These are phyloP conservation scores for Ommatoiulus sabulosus DNA, from an alignment of 2,888 invertebrate genomes.

Conservation along the genomic window DNA sequence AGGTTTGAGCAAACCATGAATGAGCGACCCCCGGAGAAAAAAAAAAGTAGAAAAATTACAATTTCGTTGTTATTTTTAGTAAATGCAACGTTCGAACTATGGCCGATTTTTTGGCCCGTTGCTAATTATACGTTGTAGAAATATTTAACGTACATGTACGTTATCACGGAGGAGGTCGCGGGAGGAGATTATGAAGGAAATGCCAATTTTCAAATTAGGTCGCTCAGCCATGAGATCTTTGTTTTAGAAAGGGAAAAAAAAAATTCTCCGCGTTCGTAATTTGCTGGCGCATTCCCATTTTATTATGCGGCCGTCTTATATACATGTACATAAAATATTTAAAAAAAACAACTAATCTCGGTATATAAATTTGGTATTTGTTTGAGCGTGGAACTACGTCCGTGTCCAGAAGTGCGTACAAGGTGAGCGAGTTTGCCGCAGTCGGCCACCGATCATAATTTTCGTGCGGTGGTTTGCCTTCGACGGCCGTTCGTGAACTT, in stretches of 20 bases:
- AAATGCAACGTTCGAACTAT: neutral
- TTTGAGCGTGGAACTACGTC: neutral
- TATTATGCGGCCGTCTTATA: neutral
- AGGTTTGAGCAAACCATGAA: too few relatives aligned
- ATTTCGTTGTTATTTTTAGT: neutral
- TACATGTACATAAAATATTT: neutral
- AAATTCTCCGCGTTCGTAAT: neutral
- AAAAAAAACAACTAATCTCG: neutral
- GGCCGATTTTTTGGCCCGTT: neutral
- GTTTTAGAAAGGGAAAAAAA: neutral
- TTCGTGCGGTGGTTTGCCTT: neutral
- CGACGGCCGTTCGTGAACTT: neutral
- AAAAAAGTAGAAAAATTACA: neutral
- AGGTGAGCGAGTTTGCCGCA: neutral
- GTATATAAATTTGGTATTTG: slow-evolving; percentile 6
- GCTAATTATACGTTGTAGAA: neutral
- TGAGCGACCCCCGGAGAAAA: too few relatives aligned
- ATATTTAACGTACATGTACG: neutral
- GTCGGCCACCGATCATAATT: neutral
- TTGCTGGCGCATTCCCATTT: neutral
- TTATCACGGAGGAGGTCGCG: too few relatives aligned
- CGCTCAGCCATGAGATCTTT: slow-evolving; percentile 27
- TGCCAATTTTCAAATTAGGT: slow-evolving; percentile 34
- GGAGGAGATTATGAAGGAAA: slow-evolving; percentile 27
- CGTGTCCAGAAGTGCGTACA: slow-evolving; percentile 7